Conservation (phyloP, 1,140 invertebrate species). For the Pemphigus obesinymphae region DNA sequence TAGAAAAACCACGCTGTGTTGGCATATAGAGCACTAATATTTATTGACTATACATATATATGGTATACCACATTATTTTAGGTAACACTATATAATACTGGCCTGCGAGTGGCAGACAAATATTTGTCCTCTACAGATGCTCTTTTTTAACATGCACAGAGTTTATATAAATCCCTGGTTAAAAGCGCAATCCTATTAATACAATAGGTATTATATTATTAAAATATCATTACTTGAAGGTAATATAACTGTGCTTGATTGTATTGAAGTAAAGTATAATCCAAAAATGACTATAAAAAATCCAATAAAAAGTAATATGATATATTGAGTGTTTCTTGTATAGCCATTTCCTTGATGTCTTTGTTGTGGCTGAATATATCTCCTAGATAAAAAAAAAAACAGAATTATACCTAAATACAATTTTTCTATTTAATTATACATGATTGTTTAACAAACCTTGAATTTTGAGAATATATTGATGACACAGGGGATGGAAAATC, state of each 20-base stretch:
- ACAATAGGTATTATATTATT: too few species aligned
- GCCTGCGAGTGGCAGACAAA: too few species aligned
- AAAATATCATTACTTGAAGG: constrained; percentile 26
- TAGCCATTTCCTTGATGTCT: constrained; percentile 10
- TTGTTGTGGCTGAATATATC: constrained; percentile 28
- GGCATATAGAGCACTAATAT: too few species aligned
- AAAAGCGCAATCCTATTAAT: too few species aligned
- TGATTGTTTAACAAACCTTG: constrained; percentile 1
- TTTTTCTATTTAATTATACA: neutral
- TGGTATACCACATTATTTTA: too few species aligned
- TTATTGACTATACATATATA: too few species aligned
- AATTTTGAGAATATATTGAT: constrained; percentile 32
- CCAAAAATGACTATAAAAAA: constrained; percentile 37
- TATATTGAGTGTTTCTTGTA: constrained; percentile 31
- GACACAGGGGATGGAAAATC: constrained; percentile 26
- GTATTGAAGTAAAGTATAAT: constrained; percentile 31
- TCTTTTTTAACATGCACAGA: too few species aligned
- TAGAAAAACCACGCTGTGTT: too few species aligned
- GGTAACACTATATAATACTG: too few species aligned
- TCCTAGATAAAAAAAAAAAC: neutral
- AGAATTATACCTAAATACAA: neutral
- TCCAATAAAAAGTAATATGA: constrained; percentile 1
- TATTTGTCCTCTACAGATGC: too few species aligned
- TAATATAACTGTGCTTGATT: constrained; percentile 24
- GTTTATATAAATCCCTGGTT: too few species aligned